Base-by-base conservation (phyloP, 2,797 vertebrate species). In the Catamblyrhynchus diadema region DNA sequence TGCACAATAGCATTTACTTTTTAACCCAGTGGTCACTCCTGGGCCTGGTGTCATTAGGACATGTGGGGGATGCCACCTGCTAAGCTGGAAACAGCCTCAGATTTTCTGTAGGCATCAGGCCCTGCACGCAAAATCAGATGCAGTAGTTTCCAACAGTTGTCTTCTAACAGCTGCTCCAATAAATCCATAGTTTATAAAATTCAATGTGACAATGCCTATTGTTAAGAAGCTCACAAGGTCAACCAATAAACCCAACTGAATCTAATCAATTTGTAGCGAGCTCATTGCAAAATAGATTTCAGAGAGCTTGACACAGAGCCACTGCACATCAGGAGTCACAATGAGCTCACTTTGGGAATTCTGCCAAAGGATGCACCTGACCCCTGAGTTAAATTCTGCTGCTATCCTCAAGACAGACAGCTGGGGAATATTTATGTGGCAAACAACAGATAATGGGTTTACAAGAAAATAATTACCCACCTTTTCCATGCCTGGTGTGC, bases 41-140 rank as follows among this genome's bases (percentile, higher is more conserved):
- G 23, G 42, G 57, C 32, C 56, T 62, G 13, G 23, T 75, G 16
- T 50, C 78, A 25, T 37, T 56, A 82, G 48, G 23, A 56, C 11
- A 61, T 0, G 0, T 6, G 18, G 5, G 35, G 10, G 6, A 47
- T 66, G 53, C 2, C 27, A 33, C 48, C 22, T 79, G 42, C 54
- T 44, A 50, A 56, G 7, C 24, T 33, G 42, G 54, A 39, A 61
- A 23, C 20, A 48, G 60, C 17, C 28, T 32, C 12, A 23, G 42
- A 39, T 73, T 80, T 85, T 62, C 0, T 0, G 2, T 27, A 50
- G 35, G n/a, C 61, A 56, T 37, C 41, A 66, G 57, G 62, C 20
- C 8, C 25, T 57, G 33, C 19, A n/a, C 6, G 6, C 39, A 61
- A 51, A 51, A 35, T 4, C 51, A n/a, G 73, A n/a, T 56, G 17